Evolutionary conservation across 2,797 vertebrate genomes (phyloP), one percentile per base, ranked within the genome.

Genomic region (Pseudochromis fuscus): DNA sequence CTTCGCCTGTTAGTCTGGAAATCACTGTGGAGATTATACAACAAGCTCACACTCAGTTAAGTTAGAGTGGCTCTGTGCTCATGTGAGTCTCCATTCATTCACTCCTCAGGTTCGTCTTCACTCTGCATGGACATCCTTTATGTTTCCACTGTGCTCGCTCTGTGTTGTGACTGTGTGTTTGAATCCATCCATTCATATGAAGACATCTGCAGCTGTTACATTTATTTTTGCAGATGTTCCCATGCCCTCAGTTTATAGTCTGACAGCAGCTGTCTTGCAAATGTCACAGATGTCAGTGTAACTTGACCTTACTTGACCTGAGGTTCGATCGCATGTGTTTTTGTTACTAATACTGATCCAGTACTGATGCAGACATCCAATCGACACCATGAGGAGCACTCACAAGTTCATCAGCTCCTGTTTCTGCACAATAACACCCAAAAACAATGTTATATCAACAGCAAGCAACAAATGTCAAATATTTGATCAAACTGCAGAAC

Each of bases 61-160:
- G 30, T 57, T 4, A 23, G 24, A 61, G 51, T 38, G 63, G 52
- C 75, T 86, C 73, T 78, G 70, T 8, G 15, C 40, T 76, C 51
- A 61, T 46, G 23, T 4, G 37, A 68, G 75, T 70, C 72, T 35
- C 31, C 23, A 33, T 40, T 69, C n/a, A 42, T 42, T 50, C 38
- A 46, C 24, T 46, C 27, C 21, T 19, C 6, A 5, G 0, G 7
- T 64, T 45, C 68, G 48, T 38, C 4, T n/a, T 45, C 11, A 58
- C 10, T 69, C 35, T 50, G 66, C 72, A 73, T 46, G 60, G 3
- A 4, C 24, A 51, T 2, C 59, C 9, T 12, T 50, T 4, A 3
- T 42, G 49, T 60, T 51, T 24, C 27, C 61, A 19, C n/a, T 30
- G 18, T 40, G 16, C n/a, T n/a, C n/a, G n/a, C n/a, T n/a, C 37